Evolutionary conservation across 2,113 vertebrate species (phyloP).

Genomic region (Ranitomeya variabilis): DNA sequence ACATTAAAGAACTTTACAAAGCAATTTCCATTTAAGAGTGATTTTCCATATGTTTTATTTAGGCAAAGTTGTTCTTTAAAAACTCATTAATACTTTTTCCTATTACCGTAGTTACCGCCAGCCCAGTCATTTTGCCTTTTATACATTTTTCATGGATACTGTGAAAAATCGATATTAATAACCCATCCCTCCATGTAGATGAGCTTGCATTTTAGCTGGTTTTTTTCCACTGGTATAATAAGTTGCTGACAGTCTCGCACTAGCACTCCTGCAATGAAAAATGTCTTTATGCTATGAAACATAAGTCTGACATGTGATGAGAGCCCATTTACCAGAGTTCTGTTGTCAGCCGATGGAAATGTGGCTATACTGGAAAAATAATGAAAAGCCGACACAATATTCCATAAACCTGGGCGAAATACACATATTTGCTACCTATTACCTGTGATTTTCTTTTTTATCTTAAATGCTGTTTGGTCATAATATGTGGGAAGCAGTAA

Average conservation of each 20-base stretch:
- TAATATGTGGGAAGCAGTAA: constrained; percentile 33
- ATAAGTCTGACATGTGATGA: constrained; percentile 17
- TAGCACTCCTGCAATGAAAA: background rate
- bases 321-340: constrained; percentile 5
- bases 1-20: no score
- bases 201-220: constrained; percentile 5
- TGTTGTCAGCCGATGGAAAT: constrained; percentile 36
- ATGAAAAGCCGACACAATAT: constrained; percentile 14
- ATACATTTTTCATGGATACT: background rate
- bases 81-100: background rate
- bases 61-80: background rate
- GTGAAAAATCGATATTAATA: constrained; percentile 1
- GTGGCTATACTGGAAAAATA: background rate
- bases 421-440: background rate
- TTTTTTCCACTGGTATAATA: background rate
- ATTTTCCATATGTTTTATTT: background rate
- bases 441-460: constrained; percentile 26
- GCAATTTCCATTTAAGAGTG: background rate
- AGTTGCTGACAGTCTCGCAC: background rate
- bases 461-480: constrained; percentile 34
- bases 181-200: background rate
- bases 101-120: background rate
- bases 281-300: background rate
- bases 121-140: background rate
- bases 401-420: background rate